Evolutionary conservation across 2,113 vertebrate species (phyloP).

Genomic region (Pseudorasbora parva): DNA sequence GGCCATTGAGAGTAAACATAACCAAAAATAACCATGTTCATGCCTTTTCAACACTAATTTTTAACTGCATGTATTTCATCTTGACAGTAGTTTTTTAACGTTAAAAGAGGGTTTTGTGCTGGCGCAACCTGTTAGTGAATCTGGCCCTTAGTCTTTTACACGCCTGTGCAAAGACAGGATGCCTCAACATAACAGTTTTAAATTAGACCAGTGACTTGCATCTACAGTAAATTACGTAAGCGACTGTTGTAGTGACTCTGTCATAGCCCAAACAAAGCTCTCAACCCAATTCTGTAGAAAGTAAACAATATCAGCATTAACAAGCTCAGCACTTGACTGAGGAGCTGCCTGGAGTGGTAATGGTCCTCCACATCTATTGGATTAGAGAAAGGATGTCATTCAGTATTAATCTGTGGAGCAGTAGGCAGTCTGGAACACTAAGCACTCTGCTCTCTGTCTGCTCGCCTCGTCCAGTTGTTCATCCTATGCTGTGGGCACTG

Average conservation of each 20-base stretch:
- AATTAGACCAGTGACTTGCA: not conserved
- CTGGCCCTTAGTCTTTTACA: too few species aligned
- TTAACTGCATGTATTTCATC: too few species aligned
- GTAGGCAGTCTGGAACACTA: constrained; percentile 79
- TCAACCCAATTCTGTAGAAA: not conserved
- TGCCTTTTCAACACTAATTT: too few species aligned
- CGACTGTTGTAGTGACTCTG: not conserved
- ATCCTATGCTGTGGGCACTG: constrained; percentile 48
- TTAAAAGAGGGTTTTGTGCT: too few species aligned
- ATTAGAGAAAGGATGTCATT: constrained; percentile 93
- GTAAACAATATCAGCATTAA: constrained; percentile 31
- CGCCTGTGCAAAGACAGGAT: too few species aligned
- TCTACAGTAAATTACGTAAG: not conserved
- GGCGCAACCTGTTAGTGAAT: too few species aligned
- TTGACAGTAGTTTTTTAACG: too few species aligned
- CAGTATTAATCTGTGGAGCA: constrained; percentile 86
- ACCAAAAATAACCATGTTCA: too few species aligned
- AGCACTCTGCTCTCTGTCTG: constrained; percentile 64
- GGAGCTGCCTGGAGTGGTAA: constrained; percentile 76
- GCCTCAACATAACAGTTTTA: too few species aligned
- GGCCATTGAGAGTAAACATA: too few species aligned
- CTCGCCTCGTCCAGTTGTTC: constrained; percentile 57
- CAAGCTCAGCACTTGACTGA: constrained; percentile 39
- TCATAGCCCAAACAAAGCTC: constrained; percentile 20
- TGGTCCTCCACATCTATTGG: constrained; percentile 86